Evolutionary conservation across 2,888 invertebrate genomes (phyloP).

Genomic region (Drosophila niveifrons): DNA sequence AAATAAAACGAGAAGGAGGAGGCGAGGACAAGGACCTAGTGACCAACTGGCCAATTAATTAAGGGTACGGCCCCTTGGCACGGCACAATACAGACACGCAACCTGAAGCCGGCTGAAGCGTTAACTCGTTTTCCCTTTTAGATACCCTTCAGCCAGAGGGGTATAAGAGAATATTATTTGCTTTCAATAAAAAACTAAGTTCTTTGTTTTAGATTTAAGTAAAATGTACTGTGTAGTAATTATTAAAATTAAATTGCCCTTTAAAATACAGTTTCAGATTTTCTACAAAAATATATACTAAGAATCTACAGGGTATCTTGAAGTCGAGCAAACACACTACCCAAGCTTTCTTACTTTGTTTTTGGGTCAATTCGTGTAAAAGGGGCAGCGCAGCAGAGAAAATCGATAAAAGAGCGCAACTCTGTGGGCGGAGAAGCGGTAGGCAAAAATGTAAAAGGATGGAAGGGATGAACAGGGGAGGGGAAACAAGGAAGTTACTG

Average conservation of each 20-base stretch:
- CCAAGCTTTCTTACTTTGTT: conserved; percentile 12
- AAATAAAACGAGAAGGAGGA: not conserved
- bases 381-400: conserved; percentile 55
- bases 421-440: conserved; percentile 9
- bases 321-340: not conserved
- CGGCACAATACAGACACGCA: conserved; percentile 19
- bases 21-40: conserved; percentile 36
- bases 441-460: not conserved
- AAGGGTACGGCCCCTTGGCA: conserved; percentile 19
- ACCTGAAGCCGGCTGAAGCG: conserved; percentile 11
- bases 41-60: conserved; percentile 57
- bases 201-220: too few species aligned
- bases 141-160: too few species aligned
- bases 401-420: conserved; percentile 76
- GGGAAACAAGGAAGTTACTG: not conserved
- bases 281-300: not conserved
- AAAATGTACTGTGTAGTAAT: too few species aligned
- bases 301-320: not conserved
- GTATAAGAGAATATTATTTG: too few species aligned
- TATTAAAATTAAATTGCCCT: too few species aligned
- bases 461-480: not conserved
- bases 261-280: too few species aligned
- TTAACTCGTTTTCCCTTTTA: not conserved
- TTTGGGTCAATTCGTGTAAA: conserved; percentile 75
- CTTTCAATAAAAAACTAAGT: too few species aligned